Conservation (phyloP, 2,797 vertebrate species). For the Parauchenoglanis ngamensis region DNA sequence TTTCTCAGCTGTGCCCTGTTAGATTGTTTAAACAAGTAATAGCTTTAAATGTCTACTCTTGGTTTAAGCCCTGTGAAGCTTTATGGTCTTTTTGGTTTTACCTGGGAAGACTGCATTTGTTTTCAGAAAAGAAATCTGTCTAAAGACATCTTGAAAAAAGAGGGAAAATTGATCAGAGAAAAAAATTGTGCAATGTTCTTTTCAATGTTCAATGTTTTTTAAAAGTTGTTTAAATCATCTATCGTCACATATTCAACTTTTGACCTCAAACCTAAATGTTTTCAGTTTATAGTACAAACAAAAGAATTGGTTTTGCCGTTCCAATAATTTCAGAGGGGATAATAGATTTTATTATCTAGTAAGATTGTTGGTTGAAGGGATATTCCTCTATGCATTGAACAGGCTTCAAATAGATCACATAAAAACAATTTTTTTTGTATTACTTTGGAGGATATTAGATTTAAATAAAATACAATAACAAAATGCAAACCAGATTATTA, state of each 20-base stretch:
- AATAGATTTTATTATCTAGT: neutral
- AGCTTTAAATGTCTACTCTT: neutral
- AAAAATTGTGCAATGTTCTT: neutral
- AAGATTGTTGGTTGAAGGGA: neutral
- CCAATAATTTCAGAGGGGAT: neutral
- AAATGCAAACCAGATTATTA: slow-evolving; percentile 8
- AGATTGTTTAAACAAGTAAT: neutral
- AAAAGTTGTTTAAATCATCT: neutral
- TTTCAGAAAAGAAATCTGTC: neutral
- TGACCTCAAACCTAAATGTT: neutral
- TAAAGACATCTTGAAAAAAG: neutral
- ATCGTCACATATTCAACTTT: neutral
- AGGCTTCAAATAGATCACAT: neutral
- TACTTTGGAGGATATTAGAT: neutral
- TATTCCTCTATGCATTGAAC: neutral
- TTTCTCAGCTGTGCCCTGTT: neutral
- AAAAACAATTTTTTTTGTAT: no score
- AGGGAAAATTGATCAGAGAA: neutral
- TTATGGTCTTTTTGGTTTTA: neutral
- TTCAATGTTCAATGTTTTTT: no score
- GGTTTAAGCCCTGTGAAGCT: neutral
- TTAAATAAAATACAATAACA: neutral
- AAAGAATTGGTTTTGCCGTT: neutral
- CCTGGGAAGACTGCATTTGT: neutral
- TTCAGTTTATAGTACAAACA: neutral